Percentiles rank a stretch among this genome's conserved stretches.
These are phyloP conservation scores for Macroglossus sobrinus DNA, from an alignment of 2,113 vertebrate genomes.

Conservation along the genomic window DNA sequence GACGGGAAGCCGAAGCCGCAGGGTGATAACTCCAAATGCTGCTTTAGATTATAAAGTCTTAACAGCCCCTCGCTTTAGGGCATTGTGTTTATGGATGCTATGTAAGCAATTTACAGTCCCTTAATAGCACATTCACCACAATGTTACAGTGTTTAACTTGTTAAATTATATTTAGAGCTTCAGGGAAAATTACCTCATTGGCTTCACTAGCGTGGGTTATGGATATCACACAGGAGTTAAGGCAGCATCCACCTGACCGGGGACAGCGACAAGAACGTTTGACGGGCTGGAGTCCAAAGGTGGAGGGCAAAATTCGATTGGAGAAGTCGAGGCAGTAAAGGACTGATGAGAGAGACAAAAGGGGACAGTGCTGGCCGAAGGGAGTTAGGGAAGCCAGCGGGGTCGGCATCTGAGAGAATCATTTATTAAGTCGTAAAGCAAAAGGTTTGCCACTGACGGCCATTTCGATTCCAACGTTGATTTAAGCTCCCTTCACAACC, in stretches of 20 bases:
- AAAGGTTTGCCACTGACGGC: neutral
- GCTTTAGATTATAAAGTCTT: conserved; percentile 82
- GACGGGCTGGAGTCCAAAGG: conserved; percentile 66
- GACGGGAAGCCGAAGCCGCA: conserved; percentile 64
- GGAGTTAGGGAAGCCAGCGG: conserved; percentile 36
- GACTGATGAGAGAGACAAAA: conserved; percentile 50
- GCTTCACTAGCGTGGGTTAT: conserved; percentile 77
- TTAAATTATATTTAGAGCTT: conserved; percentile 81
- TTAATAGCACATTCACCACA: conserved; percentile 79
- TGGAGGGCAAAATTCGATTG: conserved; percentile 6
- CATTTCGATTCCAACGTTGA: neutral
- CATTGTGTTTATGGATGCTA: conserved; percentile 78
- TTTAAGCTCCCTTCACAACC: neutral
- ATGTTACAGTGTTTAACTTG: conserved; percentile 79
- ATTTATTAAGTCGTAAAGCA: neutral
- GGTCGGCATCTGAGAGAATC: neutral
- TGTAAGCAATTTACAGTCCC: conserved; percentile 80
- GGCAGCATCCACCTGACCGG: conserved; percentile 70
- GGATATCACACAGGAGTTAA: conserved; percentile 74
- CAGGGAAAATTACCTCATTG: conserved; percentile 79
- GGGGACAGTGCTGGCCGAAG: neutral
- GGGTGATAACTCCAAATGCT: conserved; percentile 78
- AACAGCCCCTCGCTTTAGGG: conserved; percentile 75
- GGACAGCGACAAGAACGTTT: conserved; percentile 61
- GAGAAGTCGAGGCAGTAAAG: conserved; percentile 40